A percentile compares a stretch with the other conserved stretches of the same genome.
phyloP scores from a whole-genome alignment of 2,113 vertebrate genomes.

The Corythaeola cristata region DNA sequence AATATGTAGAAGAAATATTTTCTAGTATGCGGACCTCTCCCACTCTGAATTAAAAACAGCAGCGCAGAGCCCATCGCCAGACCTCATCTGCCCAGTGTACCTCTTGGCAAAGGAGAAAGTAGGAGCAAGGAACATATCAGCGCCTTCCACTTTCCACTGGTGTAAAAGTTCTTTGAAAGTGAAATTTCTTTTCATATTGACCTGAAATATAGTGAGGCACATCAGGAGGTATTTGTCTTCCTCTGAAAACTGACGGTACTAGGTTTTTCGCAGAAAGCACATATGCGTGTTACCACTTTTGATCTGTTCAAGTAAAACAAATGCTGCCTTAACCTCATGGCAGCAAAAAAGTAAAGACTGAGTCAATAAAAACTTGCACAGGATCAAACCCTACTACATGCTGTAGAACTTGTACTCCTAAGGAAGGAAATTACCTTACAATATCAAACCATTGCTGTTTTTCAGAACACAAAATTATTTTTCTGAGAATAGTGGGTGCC shows the following conservation, averaged over 20 bases:
- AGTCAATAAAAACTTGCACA: neutral
- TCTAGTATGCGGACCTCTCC: neutral
- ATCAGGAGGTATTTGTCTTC: neutral
- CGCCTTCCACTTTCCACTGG: neutral
- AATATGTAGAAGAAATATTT: neutral
- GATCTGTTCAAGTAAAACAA: neutral
- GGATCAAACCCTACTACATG: neutral
- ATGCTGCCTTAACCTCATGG: neutral
- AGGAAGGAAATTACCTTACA: neutral
- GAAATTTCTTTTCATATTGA: neutral
- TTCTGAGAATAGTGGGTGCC: neutral
- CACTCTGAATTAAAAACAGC: neutral
- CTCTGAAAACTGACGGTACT: neutral
- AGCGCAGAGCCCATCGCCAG: neutral
- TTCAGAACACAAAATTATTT: neutral
- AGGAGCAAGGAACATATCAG: neutral
- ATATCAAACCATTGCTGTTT: neutral
- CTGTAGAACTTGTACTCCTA: neutral
- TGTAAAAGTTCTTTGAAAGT: neutral
- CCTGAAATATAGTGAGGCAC: neutral
- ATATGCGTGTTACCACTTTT: neutral
- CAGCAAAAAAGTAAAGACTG: neutral
- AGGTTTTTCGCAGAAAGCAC: neutral
- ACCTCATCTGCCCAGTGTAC: neutral
- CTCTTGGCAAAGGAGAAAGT: neutral